Conservation (phyloP, 2,113 vertebrate genomes). For the Protomyctophum bolini region DNA sequence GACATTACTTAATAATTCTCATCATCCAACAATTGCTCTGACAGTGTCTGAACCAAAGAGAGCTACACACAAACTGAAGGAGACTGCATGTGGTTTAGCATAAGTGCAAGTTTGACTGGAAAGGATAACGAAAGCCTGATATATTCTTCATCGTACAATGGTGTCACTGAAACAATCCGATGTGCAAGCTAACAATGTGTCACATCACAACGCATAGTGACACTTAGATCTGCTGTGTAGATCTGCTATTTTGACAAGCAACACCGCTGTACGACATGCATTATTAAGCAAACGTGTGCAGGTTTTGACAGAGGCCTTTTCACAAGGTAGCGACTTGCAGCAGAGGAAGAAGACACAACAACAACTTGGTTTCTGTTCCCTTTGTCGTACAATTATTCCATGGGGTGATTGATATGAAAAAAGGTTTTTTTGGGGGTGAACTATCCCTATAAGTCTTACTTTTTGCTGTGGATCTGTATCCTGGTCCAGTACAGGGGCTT, state of each 20-base stretch:
- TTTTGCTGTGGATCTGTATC: constrained; percentile 89
- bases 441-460: constrained; percentile 73
- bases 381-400: background rate
- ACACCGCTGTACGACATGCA: too few species aligned
- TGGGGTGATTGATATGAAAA: too few species aligned
- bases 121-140: background rate
- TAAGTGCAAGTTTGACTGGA: background rate
- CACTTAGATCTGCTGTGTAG: too few species aligned
- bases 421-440: too few species aligned
- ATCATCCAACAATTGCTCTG: background rate
- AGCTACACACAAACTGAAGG: background rate
- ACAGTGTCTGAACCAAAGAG: background rate
- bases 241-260: too few species aligned
- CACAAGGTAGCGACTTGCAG: constrained; percentile 45
- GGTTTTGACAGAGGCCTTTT: constrained; percentile 36
- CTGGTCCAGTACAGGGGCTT: constrained; percentile 96
- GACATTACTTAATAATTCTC: background rate
- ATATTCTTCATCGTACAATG: too few species aligned
- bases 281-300: background rate
- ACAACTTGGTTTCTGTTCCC: constrained; percentile 20
- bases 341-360: constrained; percentile 16
- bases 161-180: too few species aligned
- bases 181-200: too few species aligned
- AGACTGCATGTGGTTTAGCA: constrained; percentile 1
- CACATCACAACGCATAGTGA: too few species aligned